A percentile compares a stretch with the other conserved stretches of the same genome.
phyloP scores from a whole-genome alignment of 2,113 vertebrate genomes.

The Calidris pugnax region DNA sequence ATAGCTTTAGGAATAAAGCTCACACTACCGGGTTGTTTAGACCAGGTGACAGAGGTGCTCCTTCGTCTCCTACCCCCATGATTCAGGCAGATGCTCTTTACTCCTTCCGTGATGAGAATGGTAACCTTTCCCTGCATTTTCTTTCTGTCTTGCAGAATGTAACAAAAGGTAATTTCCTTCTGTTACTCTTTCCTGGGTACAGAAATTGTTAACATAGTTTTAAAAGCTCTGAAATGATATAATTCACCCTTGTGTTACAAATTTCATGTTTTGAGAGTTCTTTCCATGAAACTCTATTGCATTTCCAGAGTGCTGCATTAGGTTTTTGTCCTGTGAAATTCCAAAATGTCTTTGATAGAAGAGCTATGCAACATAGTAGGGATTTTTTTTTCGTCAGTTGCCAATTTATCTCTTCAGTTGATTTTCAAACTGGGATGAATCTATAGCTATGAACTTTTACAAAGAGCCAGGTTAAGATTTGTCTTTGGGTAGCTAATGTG shows the following conservation, averaged over 20 bases:
- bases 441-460: slow-evolving; percentile 55
- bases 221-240: background rate
- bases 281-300: background rate
- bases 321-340: background rate
- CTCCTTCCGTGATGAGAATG: background rate
- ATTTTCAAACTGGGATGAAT: slow-evolving; percentile 51
- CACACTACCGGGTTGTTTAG: background rate
- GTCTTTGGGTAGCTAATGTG: slow-evolving; percentile 72
- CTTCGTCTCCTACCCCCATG: background rate
- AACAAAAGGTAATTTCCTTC: background rate
- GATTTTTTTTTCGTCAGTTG: background rate
- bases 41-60: background rate
- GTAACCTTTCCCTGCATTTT: background rate
- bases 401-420: slow-evolving; percentile 29
- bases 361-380: background rate
- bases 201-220: background rate
- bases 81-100: background rate
- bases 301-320: background rate
- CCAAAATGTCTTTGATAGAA: background rate
- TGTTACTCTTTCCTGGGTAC: no score
- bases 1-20: background rate
- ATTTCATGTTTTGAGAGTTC: background rate
- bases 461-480: slow-evolving; percentile 67
- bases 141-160: background rate
- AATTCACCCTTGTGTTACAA: background rate